Percentiles rank a stretch among this genome's conserved stretches.
phyloP scores from a whole-genome alignment of 2,113 vertebrate species.

The Dendrocopos noguchii region DNA sequence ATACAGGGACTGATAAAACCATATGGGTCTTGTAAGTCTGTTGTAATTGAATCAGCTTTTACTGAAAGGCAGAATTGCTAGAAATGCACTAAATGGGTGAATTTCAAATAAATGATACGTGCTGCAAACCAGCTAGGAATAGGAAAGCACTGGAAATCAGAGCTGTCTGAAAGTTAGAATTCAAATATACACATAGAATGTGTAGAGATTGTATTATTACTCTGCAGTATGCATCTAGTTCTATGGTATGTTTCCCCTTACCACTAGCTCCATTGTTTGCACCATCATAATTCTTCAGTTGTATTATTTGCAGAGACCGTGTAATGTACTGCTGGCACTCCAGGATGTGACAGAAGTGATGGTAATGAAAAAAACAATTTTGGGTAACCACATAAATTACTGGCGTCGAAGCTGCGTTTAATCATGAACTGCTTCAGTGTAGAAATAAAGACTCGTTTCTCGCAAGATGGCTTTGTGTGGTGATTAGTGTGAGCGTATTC shows the following conservation, averaged over 20 bases:
- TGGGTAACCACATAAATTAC: background rate
- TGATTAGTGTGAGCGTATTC: constrained; percentile 34
- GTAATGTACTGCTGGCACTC: background rate
- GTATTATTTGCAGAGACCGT: background rate
- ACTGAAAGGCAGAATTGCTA: constrained; percentile 47
- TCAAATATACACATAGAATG: background rate
- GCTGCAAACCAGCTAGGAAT: background rate
- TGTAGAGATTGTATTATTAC: background rate
- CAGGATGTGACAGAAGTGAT: background rate
- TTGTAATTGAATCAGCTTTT: constrained; percentile 65
- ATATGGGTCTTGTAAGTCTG: constrained; percentile 62
- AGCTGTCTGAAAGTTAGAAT: background rate
- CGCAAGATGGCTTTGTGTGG: background rate
- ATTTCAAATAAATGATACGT: constrained; percentile 56
- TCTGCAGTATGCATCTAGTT: background rate
- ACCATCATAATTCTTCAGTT: background rate
- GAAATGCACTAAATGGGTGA: constrained; percentile 56
- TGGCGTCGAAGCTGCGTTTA: background rate
- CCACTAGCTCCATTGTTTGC: background rate
- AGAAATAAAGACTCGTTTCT: constrained; percentile 14
- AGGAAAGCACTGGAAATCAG: constrained; percentile 17
- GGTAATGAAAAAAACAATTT: constrained; percentile 28
- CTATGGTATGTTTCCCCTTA: background rate
- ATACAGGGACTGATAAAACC: constrained; percentile 65
- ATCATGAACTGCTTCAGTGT: background rate